A percentile compares a stretch with the other conserved stretches of the same genome.
These are phyloP conservation scores for Netelia melanura DNA, from an alignment of 2,888 invertebrate species.

Conservation along the genomic window DNA sequence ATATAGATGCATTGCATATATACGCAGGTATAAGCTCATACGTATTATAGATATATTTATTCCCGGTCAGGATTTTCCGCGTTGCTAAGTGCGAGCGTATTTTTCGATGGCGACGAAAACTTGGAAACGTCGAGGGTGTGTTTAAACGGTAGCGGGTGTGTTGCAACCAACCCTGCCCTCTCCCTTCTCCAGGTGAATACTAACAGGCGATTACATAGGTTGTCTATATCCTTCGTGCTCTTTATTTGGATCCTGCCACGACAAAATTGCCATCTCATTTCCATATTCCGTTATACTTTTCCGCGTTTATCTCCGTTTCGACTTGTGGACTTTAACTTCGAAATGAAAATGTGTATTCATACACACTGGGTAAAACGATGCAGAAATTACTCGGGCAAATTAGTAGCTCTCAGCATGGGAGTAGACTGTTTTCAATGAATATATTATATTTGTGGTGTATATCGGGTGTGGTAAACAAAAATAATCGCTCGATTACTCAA, in stretches of 20 bases:
- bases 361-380: too few species aligned
- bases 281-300: background rate
- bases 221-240: conserved; percentile 29
- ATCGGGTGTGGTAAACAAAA: background rate
- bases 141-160: conserved; percentile 46
- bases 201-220: conserved; percentile 60
- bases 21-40: conserved; percentile 1
- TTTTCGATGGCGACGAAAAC: conserved; percentile 30
- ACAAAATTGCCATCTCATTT: conserved; percentile 20
- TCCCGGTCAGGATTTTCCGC: background rate
- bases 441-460: conserved; percentile 2
- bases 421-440: conserved; percentile 1
- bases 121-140: conserved; percentile 27
- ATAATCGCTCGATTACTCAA: background rate
- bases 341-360: background rate
- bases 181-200: conserved; percentile 44
- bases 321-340: background rate
- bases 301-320: background rate
- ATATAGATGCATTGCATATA: conserved; percentile 10
- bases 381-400: conserved; percentile 6
- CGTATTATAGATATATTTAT: background rate
- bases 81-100: background rate
- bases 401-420: conserved; percentile 1
- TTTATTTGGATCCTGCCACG: conserved; percentile 10
- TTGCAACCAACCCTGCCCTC: conserved; percentile 38